phyloP scores from a whole-genome alignment of 2,888 invertebrate genomes.

The Pterostichus niger region DNA sequence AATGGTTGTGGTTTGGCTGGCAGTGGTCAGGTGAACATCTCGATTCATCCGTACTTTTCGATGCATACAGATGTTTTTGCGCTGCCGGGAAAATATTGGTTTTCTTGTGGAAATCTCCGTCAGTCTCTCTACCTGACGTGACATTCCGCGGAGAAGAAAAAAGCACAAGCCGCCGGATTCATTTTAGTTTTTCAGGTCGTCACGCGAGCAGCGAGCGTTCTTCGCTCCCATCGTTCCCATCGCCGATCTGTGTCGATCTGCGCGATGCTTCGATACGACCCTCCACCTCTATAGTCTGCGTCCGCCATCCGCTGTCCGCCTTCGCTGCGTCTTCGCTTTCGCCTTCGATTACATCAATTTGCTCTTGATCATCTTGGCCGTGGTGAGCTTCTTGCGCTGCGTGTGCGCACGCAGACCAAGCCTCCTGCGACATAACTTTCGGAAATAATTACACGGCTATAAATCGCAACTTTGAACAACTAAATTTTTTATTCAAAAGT shows the following conservation, averaged over 20 bases:
- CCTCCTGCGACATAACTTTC: slow-evolving; percentile 61
- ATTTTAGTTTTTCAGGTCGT: slow-evolving; percentile 58
- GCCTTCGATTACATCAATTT: slow-evolving; percentile 61
- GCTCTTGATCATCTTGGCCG: slow-evolving; percentile 54
- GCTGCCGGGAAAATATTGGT: slow-evolving; percentile 45
- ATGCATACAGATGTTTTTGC: slow-evolving; percentile 58
- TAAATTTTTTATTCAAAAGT: slow-evolving; percentile 65
- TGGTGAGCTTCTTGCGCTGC: slow-evolving; percentile 30
- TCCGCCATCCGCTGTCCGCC: too few species aligned
- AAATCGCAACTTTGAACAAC: slow-evolving; percentile 65
- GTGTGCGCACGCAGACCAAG: slow-evolving; percentile 29
- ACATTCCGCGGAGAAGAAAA: slow-evolving; percentile 52
- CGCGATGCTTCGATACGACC: neutral
- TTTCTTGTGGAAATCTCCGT: slow-evolving; percentile 59
- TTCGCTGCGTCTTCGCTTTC: slow-evolving; percentile 4
- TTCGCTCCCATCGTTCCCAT: neutral
- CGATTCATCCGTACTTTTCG: slow-evolving; percentile 14
- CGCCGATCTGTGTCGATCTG: neutral
- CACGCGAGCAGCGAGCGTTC: slow-evolving; percentile 4
- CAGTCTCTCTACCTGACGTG: slow-evolving; percentile 53
- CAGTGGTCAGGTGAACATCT: slow-evolving; percentile 25
- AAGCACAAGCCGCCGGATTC: slow-evolving; percentile 51
- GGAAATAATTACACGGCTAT: slow-evolving; percentile 65
- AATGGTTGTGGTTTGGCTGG: neutral
- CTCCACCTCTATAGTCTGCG: neutral